These are phyloP conservation scores for Heteropelma amictum DNA, from an alignment of 2,888 invertebrate species.

Conservation along the genomic window DNA sequence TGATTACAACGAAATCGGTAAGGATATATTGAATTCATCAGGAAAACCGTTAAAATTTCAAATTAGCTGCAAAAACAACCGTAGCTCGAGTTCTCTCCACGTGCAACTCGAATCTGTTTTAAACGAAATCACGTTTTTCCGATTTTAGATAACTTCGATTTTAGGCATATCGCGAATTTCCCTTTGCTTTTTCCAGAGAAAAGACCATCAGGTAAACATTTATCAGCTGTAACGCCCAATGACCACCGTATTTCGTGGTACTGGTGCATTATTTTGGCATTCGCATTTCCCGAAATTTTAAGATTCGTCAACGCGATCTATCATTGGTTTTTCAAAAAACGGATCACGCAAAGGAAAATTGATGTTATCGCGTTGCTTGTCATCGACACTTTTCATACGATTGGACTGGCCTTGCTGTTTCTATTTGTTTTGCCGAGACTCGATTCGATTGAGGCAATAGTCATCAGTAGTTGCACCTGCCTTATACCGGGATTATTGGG, in stretches of 20 bases:
- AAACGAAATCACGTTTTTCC: too few species aligned
- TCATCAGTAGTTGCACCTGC: constrained; percentile 91
- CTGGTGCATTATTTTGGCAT: constrained; percentile 88
- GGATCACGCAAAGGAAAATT: constrained; percentile 79
- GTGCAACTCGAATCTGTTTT: too few species aligned
- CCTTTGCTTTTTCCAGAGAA: constrained; percentile 30
- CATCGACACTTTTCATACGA: constrained; percentile 88
- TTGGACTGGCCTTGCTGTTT: constrained; percentile 88
- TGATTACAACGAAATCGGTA: constrained; percentile 78
- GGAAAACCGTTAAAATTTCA: background rate
- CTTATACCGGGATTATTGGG: constrained; percentile 89
- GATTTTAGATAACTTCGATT: too few species aligned
- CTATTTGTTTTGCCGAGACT: constrained; percentile 88
- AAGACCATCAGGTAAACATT: constrained; percentile 80
- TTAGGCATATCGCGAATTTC: too few species aligned
- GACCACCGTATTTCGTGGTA: constrained; percentile 87
- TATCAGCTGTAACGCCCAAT: constrained; percentile 81
- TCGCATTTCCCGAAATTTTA: constrained; percentile 87
- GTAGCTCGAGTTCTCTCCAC: too few species aligned
- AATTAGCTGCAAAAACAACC: constrained; percentile 13
- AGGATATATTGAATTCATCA: too few species aligned
- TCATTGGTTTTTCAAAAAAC: constrained; percentile 86
- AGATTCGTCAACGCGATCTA: constrained; percentile 85
- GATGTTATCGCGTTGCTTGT: constrained; percentile 82
- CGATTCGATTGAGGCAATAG: constrained; percentile 89